phyloP scores from a whole-genome alignment of 2,888 invertebrate species.

The Drosophila fulvimacula region DNA sequence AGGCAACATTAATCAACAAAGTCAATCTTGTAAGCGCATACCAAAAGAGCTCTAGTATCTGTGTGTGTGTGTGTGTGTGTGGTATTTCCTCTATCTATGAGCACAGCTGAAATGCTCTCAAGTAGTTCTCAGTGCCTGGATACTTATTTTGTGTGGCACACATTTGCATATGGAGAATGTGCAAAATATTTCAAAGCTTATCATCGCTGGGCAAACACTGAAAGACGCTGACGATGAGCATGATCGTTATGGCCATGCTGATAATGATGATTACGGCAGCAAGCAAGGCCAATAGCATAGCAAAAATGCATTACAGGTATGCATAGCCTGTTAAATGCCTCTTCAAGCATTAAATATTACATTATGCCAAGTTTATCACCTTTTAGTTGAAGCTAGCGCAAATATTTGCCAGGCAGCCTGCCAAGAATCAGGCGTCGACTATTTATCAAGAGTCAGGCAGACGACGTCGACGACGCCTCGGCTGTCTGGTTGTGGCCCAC shows the following conservation, averaged over 20 bases:
- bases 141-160: conserved; percentile 29
- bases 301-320: conserved; percentile 49
- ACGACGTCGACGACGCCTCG: conserved; percentile 4
- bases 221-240: conserved; percentile 8
- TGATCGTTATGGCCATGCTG: neutral
- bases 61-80: conserved; percentile 9
- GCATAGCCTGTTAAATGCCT: conserved; percentile 50
- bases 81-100: conserved; percentile 19
- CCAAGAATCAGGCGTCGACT: conserved; percentile 47
- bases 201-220: conserved; percentile 58
- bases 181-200: conserved; percentile 65
- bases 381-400: conserved; percentile 59
- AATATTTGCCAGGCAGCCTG: conserved; percentile 60
- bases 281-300: conserved; percentile 16
- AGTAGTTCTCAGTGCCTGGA: conserved; percentile 15
- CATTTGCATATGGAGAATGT: conserved; percentile 52
- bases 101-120: conserved; percentile 17
- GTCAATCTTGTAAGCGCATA: conserved; percentile 61
- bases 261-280: conserved; percentile 6
- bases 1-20: conserved; percentile 69
- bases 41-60: conserved; percentile 21
- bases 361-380: conserved; percentile 73
- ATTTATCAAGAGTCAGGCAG: conserved; percentile 55
- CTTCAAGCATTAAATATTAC: conserved; percentile 67
- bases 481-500: conserved; percentile 34